phyloP scores from a whole-genome alignment of 2,797 vertebrate genomes.

The Sebastes reedi region DNA sequence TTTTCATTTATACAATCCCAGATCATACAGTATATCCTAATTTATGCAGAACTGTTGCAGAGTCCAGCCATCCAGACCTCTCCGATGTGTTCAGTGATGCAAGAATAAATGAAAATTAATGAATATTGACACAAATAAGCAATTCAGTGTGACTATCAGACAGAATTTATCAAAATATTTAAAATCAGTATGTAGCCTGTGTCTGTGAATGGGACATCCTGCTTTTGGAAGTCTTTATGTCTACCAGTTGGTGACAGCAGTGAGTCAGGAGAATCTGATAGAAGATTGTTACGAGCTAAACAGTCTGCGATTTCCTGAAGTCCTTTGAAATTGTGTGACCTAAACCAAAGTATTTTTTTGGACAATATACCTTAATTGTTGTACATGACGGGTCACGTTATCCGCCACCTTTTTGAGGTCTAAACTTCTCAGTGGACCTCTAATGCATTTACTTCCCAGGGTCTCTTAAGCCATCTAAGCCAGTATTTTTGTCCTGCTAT shows the following conservation, averaged over 20 bases:
- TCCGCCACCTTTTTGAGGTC: not conserved
- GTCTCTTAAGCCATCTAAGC: constrained; percentile 33
- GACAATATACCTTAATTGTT: not conserved
- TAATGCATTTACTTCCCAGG: not conserved
- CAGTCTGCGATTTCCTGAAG: not conserved
- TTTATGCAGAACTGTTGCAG: not conserved
- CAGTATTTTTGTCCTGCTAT: constrained; percentile 14
- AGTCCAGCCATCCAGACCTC: not conserved
- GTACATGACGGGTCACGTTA: not conserved
- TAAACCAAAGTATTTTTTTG: not conserved
- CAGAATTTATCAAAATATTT: not conserved
- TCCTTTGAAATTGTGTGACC: not conserved
- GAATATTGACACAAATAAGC: fast-evolving
- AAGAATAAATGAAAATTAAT: not conserved
- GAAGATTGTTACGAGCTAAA: not conserved
- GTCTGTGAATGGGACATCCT: not conserved
- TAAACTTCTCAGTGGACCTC: not conserved
- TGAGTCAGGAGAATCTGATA: constrained; percentile 14
- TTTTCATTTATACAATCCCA: not conserved
- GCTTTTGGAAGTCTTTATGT: not conserved
- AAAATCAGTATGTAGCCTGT: not conserved
- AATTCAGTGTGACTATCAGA: not conserved
- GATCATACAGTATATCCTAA: not conserved
- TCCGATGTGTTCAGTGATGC: not conserved
- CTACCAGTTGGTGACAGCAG: constrained; percentile 42